Conservation (phyloP, 1,140 invertebrate species). For the Maconellicoccus hirsutus region DNA sequence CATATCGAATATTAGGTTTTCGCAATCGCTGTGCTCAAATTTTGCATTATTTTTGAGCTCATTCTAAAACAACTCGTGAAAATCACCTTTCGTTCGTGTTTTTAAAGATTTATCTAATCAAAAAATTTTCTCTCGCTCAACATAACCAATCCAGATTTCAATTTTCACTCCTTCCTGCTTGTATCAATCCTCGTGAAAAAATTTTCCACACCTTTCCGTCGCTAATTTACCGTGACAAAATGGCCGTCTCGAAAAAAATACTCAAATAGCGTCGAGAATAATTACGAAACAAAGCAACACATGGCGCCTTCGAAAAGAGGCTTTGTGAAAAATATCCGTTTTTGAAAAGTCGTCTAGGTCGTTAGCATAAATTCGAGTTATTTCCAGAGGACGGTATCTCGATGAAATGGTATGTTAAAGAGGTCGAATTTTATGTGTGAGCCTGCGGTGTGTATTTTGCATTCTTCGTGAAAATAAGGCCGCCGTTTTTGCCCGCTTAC, state of each 20-base stretch:
- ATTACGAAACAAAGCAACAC: constrained; percentile 4
- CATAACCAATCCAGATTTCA: too few relatives aligned
- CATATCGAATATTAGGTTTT: too few relatives aligned
- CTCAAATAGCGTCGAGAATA: not conserved
- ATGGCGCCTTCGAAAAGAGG: not conserved
- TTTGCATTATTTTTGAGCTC: too few relatives aligned
- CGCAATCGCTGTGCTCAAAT: too few relatives aligned
- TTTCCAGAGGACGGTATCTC: not conserved
- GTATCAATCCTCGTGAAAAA: not conserved
- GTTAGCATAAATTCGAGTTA: not conserved
- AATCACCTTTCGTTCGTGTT: too few relatives aligned
- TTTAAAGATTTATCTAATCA: too few relatives aligned
- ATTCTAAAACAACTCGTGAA: too few relatives aligned
- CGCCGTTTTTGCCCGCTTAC: not conserved
- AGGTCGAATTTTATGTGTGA: not conserved
- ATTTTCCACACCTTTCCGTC: not conserved
- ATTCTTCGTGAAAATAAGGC: not conserved
- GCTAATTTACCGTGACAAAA: not conserved
- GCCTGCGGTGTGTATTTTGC: constrained; percentile 6
- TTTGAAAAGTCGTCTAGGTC: not conserved
- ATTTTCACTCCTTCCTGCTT: too few relatives aligned
- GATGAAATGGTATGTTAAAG: not conserved
- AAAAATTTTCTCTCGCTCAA: too few relatives aligned
- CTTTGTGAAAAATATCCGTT: not conserved
- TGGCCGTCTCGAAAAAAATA: not conserved